Conservation (phyloP, 2,113 vertebrate species). For the Charina bottae region DNA sequence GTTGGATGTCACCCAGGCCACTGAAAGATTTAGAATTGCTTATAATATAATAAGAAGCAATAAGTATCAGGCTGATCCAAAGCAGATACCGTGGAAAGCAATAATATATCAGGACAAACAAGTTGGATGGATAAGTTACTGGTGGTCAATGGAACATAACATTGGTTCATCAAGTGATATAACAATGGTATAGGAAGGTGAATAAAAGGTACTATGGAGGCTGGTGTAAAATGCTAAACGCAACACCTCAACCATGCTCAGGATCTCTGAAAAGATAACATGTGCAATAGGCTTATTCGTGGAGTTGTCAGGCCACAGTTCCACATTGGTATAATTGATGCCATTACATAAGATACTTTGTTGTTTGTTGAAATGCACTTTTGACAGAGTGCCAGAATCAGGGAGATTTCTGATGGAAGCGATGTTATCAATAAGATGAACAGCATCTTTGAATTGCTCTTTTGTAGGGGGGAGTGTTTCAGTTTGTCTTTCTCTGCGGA, state of each 20-base stretch:
- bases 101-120: background rate
- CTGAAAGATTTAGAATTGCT: background rate
- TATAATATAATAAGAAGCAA: background rate
- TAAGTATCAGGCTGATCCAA: background rate
- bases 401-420: background rate
- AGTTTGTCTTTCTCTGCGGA: constrained; percentile 8
- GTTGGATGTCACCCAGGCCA: background rate
- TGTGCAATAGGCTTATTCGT: background rate
- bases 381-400: background rate
- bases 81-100: background rate
- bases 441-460: constrained; percentile 14
- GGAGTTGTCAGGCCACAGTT: background rate
- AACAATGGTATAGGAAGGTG: constrained; percentile 23
- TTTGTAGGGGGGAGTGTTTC: background rate
- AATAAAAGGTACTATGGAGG: constrained; percentile 31
- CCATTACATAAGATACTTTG: constrained; percentile 24
- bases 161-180: constrained; percentile 21
- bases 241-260: background rate
- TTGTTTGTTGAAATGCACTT: background rate
- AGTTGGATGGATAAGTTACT: background rate
- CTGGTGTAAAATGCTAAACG: constrained; percentile 34
- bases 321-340: constrained; percentile 27
- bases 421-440: constrained; percentile 19
- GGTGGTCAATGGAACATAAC: constrained; percentile 15
- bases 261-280: constrained; percentile 8